Base-by-base conservation (phyloP, 2,797 vertebrate genomes). In the Pseudochirops corinnae region DNA sequence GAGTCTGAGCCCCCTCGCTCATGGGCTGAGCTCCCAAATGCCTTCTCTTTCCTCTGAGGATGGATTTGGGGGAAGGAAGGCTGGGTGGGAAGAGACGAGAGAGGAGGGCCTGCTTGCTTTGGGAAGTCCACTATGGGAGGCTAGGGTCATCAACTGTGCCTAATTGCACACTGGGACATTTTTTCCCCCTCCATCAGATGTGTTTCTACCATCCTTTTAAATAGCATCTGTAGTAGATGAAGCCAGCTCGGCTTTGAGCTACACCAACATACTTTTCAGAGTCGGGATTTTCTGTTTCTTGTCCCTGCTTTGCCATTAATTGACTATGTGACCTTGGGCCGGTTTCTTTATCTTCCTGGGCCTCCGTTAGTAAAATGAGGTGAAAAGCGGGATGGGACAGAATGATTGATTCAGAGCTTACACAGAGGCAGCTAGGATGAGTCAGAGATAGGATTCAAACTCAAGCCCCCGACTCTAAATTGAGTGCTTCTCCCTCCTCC, bases 1-100 rank as follows among this genome's bases (percentile, higher is more conserved):
- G 93, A 2, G 93, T 96, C 94, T 97, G 96, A 57, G 97, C 93
- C 97, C 97, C 97, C 95, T 94, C 95, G 62, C 94, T 92, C 56
- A 93, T 96, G 50, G 50, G 91, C 92, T 21, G 93, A 96, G 82
- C 62, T 92, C 0, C 1, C 5, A 57, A 96, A 12, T 46, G 92
- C 74, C 21, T 91, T 52, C 90, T 33, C 91, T 94, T 97, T 91
- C 82, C 95, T 94, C 90, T 0, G 94, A 97, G 98, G 91, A 91
- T 90, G 92, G 92, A 92, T 96, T 97, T 97, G 94, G 97, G 95
- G 96, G 91, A 93, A 92, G 92, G 92, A 55, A 52, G 56, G 93
- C 90, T 57, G 10, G 55, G 57, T 90, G 92, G 11, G 52, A 14
- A 14, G 52, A 50, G 50, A 46, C 0, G 0, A 24, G 91, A 14